phyloP scores from a whole-genome alignment of 2,113 vertebrate genomes.

The Cinclus mexicanus region DNA sequence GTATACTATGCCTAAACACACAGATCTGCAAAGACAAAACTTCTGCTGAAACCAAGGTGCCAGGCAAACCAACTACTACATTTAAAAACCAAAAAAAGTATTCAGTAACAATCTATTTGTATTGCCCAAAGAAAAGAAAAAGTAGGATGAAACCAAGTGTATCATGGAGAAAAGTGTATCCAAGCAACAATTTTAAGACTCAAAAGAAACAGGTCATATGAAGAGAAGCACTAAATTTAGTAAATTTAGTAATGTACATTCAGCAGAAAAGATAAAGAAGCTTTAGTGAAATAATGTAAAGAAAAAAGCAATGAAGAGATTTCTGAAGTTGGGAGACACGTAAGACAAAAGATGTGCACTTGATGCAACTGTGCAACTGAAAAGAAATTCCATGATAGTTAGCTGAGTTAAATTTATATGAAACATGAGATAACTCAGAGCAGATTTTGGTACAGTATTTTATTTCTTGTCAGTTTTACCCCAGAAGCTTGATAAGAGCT shows the following conservation, averaged over 20 bases:
- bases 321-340: not conserved
- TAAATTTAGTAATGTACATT: slow-evolving; percentile 31
- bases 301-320: not conserved
- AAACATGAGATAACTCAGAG: not conserved
- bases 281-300: not conserved
- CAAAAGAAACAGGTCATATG: slow-evolving; percentile 54
- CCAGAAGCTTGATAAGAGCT: not conserved
- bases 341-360: not conserved
- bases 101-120: slow-evolving; percentile 11
- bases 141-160: slow-evolving; percentile 32
- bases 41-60: slow-evolving; percentile 11
- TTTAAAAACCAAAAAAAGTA: not conserved
- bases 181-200: slow-evolving; percentile 54
- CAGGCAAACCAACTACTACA: not conserved
- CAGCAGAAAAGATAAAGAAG: slow-evolving; percentile 38
- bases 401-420: not conserved
- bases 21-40: not conserved
- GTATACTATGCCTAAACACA: not conserved
- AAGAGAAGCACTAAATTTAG: slow-evolving; percentile 53
- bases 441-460: not conserved
- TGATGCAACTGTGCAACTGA: not conserved
- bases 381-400: not conserved
- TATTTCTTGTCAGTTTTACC: not conserved
- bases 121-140: slow-evolving; percentile 5
- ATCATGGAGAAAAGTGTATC: slow-evolving; percentile 16